Percentiles rank a stretch among this genome's conserved stretches.
These are phyloP conservation scores for Scaptomyza caliginosa DNA, from an alignment of 2,888 invertebrate species.

Conservation along the genomic window DNA sequence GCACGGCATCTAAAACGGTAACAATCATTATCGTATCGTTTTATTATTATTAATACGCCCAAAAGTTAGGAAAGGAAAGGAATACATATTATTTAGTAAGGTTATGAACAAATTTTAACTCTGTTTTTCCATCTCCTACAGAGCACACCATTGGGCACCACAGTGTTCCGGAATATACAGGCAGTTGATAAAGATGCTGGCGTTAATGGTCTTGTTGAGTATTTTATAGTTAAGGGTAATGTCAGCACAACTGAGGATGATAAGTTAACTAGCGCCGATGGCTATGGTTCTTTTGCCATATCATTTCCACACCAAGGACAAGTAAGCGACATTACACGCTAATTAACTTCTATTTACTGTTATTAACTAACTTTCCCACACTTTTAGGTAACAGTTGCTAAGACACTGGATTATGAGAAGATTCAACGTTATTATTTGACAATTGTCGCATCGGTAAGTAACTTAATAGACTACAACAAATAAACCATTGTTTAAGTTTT, in stretches of 20 bases:
- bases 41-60: constrained; percentile 61
- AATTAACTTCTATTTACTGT: neutral
- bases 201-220: constrained; percentile 94
- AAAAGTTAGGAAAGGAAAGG: constrained; percentile 25
- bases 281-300: constrained; percentile 92
- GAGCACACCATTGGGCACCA: constrained; percentile 93
- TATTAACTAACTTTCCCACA: neutral
- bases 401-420: constrained; percentile 94
- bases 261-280: constrained; percentile 89
- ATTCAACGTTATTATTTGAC: constrained; percentile 94
- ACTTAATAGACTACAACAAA: constrained; percentile 7
- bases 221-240: constrained; percentile 90
- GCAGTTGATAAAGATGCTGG: constrained; percentile 94
- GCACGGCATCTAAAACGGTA: constrained; percentile 59
- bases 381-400: constrained; percentile 90
- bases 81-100: neutral
- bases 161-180: constrained; percentile 91
- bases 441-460: constrained; percentile 93
- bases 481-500: neutral
- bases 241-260: constrained; percentile 85
- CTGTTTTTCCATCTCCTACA: constrained; percentile 84
- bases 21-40: constrained; percentile 63
- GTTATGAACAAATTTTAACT: neutral
- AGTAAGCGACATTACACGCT: constrained; percentile 67
- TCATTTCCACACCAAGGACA: constrained; percentile 95